phyloP scores from a whole-genome alignment of 2,113 vertebrate species.

The Eublepharis macularius region DNA sequence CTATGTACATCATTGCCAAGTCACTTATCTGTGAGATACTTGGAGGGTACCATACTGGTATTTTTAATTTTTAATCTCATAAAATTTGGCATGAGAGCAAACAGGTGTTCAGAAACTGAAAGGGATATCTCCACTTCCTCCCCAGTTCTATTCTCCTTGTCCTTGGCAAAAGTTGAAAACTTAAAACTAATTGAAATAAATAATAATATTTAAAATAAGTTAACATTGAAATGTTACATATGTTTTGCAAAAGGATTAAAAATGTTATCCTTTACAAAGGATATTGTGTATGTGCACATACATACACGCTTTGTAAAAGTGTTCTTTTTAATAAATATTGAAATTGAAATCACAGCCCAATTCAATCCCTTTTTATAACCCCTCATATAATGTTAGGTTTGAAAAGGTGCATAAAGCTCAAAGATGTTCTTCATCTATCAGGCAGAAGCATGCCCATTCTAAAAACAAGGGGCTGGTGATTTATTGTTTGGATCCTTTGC shows the following conservation, averaged over 20 bases:
- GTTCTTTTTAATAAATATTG: constrained; percentile 57
- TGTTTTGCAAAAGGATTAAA: neutral
- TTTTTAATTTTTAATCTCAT: constrained; percentile 65
- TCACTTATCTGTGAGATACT: constrained; percentile 63
- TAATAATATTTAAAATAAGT: constrained; percentile 45
- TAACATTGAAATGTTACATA: constrained; percentile 7
- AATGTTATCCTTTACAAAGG: constrained; percentile 17
- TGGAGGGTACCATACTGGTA: constrained; percentile 32
- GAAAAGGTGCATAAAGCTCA: constrained; percentile 71
- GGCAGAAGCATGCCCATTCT: constrained; percentile 53
- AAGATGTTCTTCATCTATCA: constrained; percentile 68
- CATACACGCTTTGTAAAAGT: constrained; percentile 26
- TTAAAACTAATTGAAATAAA: constrained; percentile 49
- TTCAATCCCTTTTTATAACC: constrained; percentile 63
- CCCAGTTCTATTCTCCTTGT: neutral
- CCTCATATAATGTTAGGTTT: constrained; percentile 45
- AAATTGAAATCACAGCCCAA: constrained; percentile 38
- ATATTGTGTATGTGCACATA: neutral
- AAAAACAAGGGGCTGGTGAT: constrained; percentile 57
- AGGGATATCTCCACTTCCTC: neutral
- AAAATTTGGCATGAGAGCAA: constrained; percentile 42
- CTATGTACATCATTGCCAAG: constrained; percentile 66
- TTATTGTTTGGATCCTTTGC: constrained; percentile 65
- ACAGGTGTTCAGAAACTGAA: constrained; percentile 20
- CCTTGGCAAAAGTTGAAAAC: neutral